Percentiles rank a stretch among this genome's conserved stretches.
Conservation (phyloP, 2,888 invertebrate species). For the Dynastes maya region DNA sequence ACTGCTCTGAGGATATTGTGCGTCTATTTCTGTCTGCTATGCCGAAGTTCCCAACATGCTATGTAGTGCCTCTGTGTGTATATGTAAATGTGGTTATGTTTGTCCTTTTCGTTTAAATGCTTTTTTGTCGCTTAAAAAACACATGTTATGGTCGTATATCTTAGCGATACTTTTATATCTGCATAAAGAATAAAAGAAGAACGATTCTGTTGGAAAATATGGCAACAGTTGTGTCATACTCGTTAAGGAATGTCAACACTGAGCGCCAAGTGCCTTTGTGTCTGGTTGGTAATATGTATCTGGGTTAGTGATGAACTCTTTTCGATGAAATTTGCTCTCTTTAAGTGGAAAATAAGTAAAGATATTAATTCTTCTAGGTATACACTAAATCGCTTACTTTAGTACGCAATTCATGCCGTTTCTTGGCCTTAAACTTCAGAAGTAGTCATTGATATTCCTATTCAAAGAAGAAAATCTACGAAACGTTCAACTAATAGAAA, state of each 20-base stretch:
- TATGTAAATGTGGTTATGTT: conserved; percentile 3
- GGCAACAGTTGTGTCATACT: background rate
- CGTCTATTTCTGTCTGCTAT: conserved; percentile 20
- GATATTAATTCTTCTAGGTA: too few relatives aligned
- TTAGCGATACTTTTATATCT: background rate
- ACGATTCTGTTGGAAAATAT: background rate
- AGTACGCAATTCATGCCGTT: too few relatives aligned
- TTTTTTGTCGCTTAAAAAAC: conserved; percentile 10
- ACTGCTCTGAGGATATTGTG: background rate
- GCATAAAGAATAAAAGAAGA: background rate
- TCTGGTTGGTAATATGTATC: background rate
- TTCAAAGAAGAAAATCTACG: too few relatives aligned
- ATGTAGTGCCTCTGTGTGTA: background rate
- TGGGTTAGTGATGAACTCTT: too few relatives aligned
- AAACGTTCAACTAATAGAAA: too few relatives aligned
- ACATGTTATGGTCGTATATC: conserved; percentile 26
- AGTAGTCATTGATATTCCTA: too few relatives aligned
- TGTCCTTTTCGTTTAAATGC: background rate
- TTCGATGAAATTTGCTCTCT: too few relatives aligned
- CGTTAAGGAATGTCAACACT: background rate
- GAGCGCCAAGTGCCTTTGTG: background rate
- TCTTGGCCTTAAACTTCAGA: too few relatives aligned
- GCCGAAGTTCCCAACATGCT: background rate
- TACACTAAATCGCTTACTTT: too few relatives aligned
- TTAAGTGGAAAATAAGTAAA: too few relatives aligned